Evolutionary conservation across 2,888 invertebrate species (phyloP), one percentile per base, ranked within the genome.

Genomic region (Marronus borbonicus): DNA sequence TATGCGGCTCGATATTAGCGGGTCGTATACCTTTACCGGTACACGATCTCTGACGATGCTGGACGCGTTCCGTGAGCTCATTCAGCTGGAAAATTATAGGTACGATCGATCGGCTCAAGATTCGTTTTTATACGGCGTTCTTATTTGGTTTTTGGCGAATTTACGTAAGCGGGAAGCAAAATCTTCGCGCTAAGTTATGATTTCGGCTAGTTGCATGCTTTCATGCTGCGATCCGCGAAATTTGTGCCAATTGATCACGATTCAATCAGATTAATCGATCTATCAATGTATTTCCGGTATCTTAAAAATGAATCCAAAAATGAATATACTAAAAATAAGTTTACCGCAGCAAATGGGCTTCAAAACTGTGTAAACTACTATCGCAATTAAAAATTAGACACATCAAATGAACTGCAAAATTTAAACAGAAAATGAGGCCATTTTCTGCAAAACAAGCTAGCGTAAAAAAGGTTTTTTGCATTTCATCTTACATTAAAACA

Each of bases 11-110:
- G 55, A 14, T 52, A 3, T 52, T 52, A n/a, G 17, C 55, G 20
- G 28, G 62, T 62, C 62, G 31, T 62, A 62, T 12, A 62, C 55
- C n/a, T 66, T 66, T 66, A 66, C 39, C 39, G 17, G 65, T 20
- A 17, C 65, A 66, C 65, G 65, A 66, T 20, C 65, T 66, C 65
- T 10, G 44, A 66, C 12, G 20, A 44, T 17, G 20, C 44, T 20
- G 55, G 20, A 44, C 65, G 44, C 65, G 65, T 39, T 66, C 20
- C 44, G 65, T 20, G 44, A 44, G 12, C 39, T 66, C 44, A 39
- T 39, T 20, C 65, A 44, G 17, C 65, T 20, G 65, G 65, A 66
- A 66, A 66, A 66, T 66, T 66, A 44, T 58, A 55, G 20, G 55
- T 17, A 17, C 20, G 24, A 58, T 20, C 17, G 55, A 20, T 20